Percentiles rank a stretch among this genome's conserved stretches.
These are phyloP conservation scores for Torymus aiolomorphi DNA, from an alignment of 2,888 invertebrate species.

Conservation along the genomic window DNA sequence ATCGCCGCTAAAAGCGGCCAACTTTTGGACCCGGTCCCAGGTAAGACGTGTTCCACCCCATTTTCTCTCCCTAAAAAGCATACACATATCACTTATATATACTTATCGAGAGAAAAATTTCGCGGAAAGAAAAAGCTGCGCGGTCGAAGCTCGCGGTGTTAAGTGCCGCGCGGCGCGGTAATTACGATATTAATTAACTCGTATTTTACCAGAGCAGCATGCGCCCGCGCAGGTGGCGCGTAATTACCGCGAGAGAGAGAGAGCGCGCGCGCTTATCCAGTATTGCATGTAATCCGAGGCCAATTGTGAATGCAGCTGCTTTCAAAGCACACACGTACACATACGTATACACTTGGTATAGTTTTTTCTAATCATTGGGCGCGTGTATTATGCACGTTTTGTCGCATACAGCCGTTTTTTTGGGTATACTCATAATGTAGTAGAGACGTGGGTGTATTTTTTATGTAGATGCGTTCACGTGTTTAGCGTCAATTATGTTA, in stretches of 20 bases:
- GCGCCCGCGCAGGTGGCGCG: slow-evolving; percentile 34
- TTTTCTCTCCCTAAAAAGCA: no score
- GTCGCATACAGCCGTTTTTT: no score
- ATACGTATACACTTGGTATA: no score
- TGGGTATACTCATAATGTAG: no score
- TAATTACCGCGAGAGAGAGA: slow-evolving; percentile 33
- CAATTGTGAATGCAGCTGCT: slow-evolving; percentile 10
- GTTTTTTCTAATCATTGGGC: no score
- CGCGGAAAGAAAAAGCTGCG: no score
- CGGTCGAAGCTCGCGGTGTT: background rate
- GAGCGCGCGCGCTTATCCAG: background rate
- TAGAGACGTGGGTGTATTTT: no score
- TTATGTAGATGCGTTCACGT: no score
- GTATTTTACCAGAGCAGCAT: slow-evolving; percentile 52
- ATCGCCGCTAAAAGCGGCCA: background rate
- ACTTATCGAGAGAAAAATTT: no score
- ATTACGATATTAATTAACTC: slow-evolving; percentile 55
- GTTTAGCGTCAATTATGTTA: no score
- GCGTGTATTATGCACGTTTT: no score
- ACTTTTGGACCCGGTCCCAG: background rate
- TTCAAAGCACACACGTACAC: background rate
- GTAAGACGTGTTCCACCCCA: background rate
- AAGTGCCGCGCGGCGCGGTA: slow-evolving; percentile 6
- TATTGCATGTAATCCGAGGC: slow-evolving; percentile 24
- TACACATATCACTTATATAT: no score